Base-by-base conservation (phyloP, 2,888 invertebrate genomes). In the Xestobium rufovillosum region DNA sequence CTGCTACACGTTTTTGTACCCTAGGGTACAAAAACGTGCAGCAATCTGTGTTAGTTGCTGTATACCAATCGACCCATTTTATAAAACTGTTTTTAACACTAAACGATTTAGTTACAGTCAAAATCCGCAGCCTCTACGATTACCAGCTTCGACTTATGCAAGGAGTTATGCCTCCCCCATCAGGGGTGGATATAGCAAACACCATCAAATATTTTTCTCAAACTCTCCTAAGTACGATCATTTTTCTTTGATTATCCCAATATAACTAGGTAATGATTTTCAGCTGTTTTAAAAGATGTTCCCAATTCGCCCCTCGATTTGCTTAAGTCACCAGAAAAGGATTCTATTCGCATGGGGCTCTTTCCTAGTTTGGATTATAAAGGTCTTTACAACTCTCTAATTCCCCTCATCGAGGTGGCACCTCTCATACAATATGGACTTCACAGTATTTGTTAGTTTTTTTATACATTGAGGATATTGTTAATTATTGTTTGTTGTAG, bases 151-250 rank as follows among this genome's bases (percentile, higher is more conserved):
- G 96, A 49, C 76, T 95, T 51, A 78, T 88, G 65, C 90, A 94
- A 73, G 88, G 88, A 57, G 78, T 83, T 52, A 81, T 88, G 64
- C 94, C 97, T 42, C 76, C 87, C 52, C 97, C 97, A 26, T 88
- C 91, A 42, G 96, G 96, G 46, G 76, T 83, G 44, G 98, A 98
- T 67, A 90, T 98, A 66, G 92, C 94, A 45, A 95, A 92, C 69
- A 96, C 95, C 38, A 79, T 98, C 59, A 94, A 96, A 66, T 96
- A 95, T 70, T 97, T 98, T 71, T 91, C 95, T 30, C 94, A 95
- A 70, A 95, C 94, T 26, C 73, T 98, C 45, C 73, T 97, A 51
- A 89, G 97, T 97, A 74, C 78, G n/a, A 19, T n/a, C 12, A 33
- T 30, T 38, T 25, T 11, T 12, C 14, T n/a, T 17, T 15, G 34